phyloP scores from a whole-genome alignment of 1,140 invertebrate species.

The Drosophila willistoni region DNA sequence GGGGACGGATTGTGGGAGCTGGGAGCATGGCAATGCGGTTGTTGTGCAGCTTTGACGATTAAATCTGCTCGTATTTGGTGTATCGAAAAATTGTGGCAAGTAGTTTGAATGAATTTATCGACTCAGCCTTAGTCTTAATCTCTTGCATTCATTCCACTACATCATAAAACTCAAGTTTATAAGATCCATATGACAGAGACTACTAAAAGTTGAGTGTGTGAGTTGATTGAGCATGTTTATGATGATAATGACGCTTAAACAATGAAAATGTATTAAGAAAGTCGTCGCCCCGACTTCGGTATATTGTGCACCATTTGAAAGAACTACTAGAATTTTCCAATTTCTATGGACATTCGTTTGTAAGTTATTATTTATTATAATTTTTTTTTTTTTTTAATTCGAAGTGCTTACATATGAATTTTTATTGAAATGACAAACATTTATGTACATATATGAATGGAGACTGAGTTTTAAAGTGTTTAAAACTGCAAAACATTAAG shows the following conservation, averaged over 20 bases:
- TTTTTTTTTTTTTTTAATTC: too few species aligned
- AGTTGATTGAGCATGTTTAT: not conserved
- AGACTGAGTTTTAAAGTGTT: too few species aligned
- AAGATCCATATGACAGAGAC: not conserved
- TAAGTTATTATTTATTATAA: too few species aligned
- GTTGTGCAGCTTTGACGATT: slow-evolving; percentile 60
- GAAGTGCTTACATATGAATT: too few species aligned
- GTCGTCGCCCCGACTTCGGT: too few species aligned
- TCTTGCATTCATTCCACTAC: not conserved
- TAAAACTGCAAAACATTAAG: too few species aligned
- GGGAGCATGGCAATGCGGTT: slow-evolving; percentile 33
- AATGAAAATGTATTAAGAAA: not conserved
- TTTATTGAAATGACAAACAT: too few species aligned
- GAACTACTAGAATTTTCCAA: too few species aligned
- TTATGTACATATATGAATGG: too few species aligned
- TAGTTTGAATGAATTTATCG: slow-evolving; percentile 5
- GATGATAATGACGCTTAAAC: not conserved
- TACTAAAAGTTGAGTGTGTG: not conserved
- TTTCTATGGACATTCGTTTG: too few species aligned
- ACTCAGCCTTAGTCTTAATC: not conserved
- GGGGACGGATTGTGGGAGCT: not conserved
- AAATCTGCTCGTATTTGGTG: slow-evolving; percentile 47
- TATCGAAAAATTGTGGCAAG: not conserved
- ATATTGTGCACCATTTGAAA: too few species aligned
- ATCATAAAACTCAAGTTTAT: not conserved